These are phyloP conservation scores for Thermophis baileyi DNA, from an alignment of 2,113 vertebrate genomes.

Conservation along the genomic window DNA sequence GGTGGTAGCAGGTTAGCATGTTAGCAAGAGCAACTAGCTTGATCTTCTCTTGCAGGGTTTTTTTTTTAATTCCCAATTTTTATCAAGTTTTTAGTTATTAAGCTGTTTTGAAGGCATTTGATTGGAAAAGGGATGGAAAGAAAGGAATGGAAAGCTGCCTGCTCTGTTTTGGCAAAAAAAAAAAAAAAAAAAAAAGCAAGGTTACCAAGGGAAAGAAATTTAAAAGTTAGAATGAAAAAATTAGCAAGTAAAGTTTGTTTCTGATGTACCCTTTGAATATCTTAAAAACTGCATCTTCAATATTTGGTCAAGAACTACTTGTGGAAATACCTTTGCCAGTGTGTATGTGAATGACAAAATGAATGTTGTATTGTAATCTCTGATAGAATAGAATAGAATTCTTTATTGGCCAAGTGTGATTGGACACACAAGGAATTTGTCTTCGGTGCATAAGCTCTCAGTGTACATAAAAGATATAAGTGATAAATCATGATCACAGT, in stretches of 20 bases:
- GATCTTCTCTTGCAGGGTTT: background rate
- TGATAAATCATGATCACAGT: too few relatives aligned
- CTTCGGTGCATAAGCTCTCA: too few relatives aligned
- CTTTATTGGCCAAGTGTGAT: too few relatives aligned
- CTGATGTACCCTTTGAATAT: conserved; percentile 19
- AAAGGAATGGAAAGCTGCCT: conserved; percentile 33
- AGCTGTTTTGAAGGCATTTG: background rate
- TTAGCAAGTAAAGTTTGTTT: conserved; percentile 14
- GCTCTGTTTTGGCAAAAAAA: background rate
- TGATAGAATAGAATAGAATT: background rate
- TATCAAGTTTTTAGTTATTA: background rate
- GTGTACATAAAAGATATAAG: too few relatives aligned
- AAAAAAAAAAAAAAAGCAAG: conserved; percentile 47
- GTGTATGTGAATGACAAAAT: background rate
- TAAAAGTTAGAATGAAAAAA: conserved; percentile 14
- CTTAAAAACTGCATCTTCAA: conserved; percentile 28
- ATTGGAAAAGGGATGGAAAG: background rate
- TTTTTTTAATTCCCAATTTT: background rate
- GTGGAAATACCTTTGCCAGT: background rate
- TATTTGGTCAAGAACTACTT: background rate
- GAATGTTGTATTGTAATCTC: background rate
- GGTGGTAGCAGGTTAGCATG: background rate
- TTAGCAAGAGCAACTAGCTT: background rate
- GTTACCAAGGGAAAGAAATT: conserved; percentile 36
- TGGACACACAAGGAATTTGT: too few relatives aligned